Evolutionary conservation across 2,888 invertebrate genomes (phyloP).

Genomic region (Drosophila subsilvestris): DNA sequence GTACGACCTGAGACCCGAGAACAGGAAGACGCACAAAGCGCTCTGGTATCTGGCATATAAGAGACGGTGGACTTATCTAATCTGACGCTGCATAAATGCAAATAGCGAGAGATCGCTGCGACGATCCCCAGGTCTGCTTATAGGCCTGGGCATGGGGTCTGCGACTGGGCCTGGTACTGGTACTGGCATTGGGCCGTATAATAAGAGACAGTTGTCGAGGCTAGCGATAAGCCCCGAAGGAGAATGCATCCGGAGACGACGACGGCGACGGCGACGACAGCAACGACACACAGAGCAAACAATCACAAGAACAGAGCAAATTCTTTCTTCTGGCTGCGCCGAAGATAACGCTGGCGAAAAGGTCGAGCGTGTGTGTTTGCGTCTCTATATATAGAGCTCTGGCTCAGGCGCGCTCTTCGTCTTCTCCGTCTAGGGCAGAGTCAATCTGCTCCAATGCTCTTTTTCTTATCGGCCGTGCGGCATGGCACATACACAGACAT

Average conservation of each 20-base stretch:
- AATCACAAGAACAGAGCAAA: conserved; percentile 76
- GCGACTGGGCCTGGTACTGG: neutral
- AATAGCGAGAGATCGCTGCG: conserved; percentile 74
- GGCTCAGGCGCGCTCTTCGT: conserved; percentile 19
- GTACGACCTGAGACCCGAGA: conserved; percentile 43
- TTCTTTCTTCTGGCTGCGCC: conserved; percentile 67
- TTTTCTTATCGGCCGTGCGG: conserved; percentile 58
- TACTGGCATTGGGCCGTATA: conserved; percentile 45
- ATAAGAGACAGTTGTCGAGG: conserved; percentile 61
- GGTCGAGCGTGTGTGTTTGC: conserved; percentile 47
- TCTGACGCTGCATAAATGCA: conserved; percentile 79
- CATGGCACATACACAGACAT: conserved; percentile 9
- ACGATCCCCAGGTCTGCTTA: conserved; percentile 28
- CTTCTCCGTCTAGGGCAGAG: conserved; percentile 37
- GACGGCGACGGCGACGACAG: conserved; percentile 57
- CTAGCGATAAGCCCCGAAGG: conserved; percentile 60
- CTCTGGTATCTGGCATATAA: conserved; percentile 26
- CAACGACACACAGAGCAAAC: conserved; percentile 57
- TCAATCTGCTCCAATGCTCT: conserved; percentile 51
- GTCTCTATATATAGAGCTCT: conserved; percentile 54
- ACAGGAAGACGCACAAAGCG: conserved; percentile 71
- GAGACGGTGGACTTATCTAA: conserved; percentile 74
- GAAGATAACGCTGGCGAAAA: conserved; percentile 45
- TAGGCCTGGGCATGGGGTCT: conserved; percentile 1
- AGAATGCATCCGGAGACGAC: conserved; percentile 68